Percentiles rank a stretch among this genome's conserved stretches.
phyloP scores from a whole-genome alignment of 2,888 invertebrate species.

The Plagiodera versicolora region DNA sequence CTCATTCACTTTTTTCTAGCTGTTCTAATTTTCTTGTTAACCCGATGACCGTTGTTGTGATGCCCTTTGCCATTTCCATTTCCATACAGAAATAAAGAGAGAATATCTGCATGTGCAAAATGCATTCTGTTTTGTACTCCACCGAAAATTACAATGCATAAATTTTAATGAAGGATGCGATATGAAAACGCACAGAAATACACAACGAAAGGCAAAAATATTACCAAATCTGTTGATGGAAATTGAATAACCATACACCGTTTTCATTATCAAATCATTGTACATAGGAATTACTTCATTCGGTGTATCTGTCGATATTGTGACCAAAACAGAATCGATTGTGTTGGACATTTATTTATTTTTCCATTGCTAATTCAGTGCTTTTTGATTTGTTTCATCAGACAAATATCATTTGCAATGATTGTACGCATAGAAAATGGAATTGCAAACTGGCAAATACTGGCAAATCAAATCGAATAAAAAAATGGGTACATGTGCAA shows the following conservation, averaged over 20 bases:
- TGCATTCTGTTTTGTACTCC: slow-evolving; percentile 10
- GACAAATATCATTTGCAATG: too few relatives aligned
- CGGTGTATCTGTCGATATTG: slow-evolving; percentile 15
- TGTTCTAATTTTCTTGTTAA: slow-evolving; percentile 1
- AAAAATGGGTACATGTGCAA: too few relatives aligned
- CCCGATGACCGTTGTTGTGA: neutral
- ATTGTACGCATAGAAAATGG: too few relatives aligned
- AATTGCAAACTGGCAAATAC: too few relatives aligned
- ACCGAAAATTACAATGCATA: slow-evolving; percentile 19
- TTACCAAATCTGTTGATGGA: slow-evolving; percentile 20
- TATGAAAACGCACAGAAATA: slow-evolving; percentile 18
- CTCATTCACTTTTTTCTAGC: neutral
- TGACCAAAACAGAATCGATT: slow-evolving; percentile 13
- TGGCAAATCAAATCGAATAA: too few relatives aligned
- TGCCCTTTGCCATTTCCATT: slow-evolving; percentile 1
- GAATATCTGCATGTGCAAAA: slow-evolving; percentile 1
- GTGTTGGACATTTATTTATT: neutral
- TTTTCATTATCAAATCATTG: slow-evolving; percentile 10
- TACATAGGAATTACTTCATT: slow-evolving; percentile 17
- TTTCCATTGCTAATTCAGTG: neutral
- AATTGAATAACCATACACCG: slow-evolving; percentile 21
- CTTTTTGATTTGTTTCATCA: slow-evolving; percentile 9
- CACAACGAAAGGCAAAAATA: slow-evolving; percentile 14
- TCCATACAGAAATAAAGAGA: neutral
- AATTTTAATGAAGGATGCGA: slow-evolving; percentile 23